Evolutionary conservation across 1,140 invertebrate species (phyloP).

Genomic region (Tigriopus japonicus): DNA sequence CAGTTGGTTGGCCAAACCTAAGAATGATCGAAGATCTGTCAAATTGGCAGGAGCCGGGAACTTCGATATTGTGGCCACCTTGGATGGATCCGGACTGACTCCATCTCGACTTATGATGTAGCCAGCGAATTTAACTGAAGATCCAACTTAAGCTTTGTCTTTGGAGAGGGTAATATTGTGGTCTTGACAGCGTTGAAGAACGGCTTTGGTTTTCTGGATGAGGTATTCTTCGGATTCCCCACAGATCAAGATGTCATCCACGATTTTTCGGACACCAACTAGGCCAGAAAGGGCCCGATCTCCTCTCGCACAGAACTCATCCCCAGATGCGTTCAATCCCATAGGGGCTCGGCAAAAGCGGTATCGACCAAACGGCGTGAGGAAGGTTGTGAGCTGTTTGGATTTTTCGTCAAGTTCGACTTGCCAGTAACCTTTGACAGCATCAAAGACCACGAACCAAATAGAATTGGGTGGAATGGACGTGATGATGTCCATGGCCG

Average conservation of each 20-base stretch:
- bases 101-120: constrained; percentile 14
- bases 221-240: background rate
- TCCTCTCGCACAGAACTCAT: background rate
- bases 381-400: background rate
- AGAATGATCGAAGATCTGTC: constrained; percentile 11
- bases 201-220: background rate
- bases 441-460: constrained; percentile 20
- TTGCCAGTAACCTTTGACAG: constrained; percentile 12
- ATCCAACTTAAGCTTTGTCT: constrained; percentile 19
- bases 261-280: constrained; percentile 5
- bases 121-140: constrained; percentile 20
- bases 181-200: constrained; percentile 15
- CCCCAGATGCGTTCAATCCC: background rate
- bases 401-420: background rate
- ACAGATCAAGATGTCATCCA: constrained; percentile 15
- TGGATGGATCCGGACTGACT: constrained; percentile 8
- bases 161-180: constrained; percentile 20
- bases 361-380: background rate
- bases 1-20: constrained; percentile 15
- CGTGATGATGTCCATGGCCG: constrained; percentile 17
- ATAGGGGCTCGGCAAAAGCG: background rate
- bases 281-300: constrained; percentile 17
- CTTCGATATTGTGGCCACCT: constrained; percentile 8
- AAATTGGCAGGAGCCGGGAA: constrained; percentile 11
- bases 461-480: background rate